Percentiles rank a stretch among this genome's conserved stretches.
phyloP scores from a whole-genome alignment of 1,140 invertebrate genomes.

The Cydia fagiglandana region DNA sequence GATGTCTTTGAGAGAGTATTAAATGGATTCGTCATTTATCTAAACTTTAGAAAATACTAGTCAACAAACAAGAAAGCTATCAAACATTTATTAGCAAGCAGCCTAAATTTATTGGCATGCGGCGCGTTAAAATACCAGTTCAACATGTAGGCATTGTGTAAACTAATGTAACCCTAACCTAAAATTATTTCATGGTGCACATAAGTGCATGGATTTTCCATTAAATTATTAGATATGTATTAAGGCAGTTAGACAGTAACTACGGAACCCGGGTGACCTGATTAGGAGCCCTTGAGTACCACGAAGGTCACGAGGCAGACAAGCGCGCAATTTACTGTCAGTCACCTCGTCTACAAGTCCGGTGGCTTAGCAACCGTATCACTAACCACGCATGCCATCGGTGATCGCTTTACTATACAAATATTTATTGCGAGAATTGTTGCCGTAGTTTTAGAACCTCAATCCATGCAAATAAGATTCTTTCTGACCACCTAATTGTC shows the following conservation, averaged over 20 bases:
- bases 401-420: background rate
- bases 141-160: too few species aligned
- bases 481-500: too few species aligned
- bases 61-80: too few species aligned
- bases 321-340: conserved; percentile 13
- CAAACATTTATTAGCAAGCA: too few species aligned
- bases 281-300: conserved; percentile 9
- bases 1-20: too few species aligned
- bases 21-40: too few species aligned
- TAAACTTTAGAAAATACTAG: too few species aligned
- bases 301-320: background rate
- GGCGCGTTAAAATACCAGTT: too few species aligned
- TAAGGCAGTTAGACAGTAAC: background rate
- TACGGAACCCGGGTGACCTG: conserved; percentile 11
- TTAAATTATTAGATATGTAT: background rate
- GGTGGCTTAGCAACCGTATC: conserved; percentile 4
- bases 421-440: background rate
- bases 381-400: background rate
- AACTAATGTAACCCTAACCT: background rate
- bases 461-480: too few species aligned
- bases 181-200: background rate
- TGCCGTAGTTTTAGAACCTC: too few species aligned
- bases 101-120: too few species aligned
- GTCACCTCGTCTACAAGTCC: background rate
- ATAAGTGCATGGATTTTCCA: background rate